Conservation (phyloP, 1,140 invertebrate genomes). For the Zaprionus vittiger region DNA sequence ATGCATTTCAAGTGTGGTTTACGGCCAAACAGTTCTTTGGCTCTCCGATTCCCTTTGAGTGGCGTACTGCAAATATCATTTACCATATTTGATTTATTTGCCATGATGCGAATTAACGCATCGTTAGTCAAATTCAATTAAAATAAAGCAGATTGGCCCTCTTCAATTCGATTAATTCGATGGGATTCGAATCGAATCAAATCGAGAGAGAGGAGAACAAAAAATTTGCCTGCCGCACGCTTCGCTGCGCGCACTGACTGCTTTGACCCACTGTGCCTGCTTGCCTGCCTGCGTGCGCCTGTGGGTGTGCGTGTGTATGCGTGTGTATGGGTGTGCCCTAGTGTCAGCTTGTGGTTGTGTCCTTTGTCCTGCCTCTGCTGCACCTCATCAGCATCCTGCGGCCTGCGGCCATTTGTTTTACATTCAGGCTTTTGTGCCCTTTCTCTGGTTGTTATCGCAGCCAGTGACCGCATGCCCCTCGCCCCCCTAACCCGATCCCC, state of each 20-base stretch:
- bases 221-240: slow-evolving; percentile 3
- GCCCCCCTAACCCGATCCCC: background rate
- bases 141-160: slow-evolving; percentile 18
- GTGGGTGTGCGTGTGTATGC: slow-evolving; percentile 1
- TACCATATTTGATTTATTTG: background rate
- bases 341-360: slow-evolving; percentile 10
- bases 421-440: slow-evolving; percentile 40
- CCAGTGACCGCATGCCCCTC: slow-evolving; percentile 16
- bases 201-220: background rate
- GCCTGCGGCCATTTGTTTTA: slow-evolving; percentile 49
- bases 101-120: background rate
- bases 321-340: slow-evolving; percentile 25
- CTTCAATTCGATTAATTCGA: slow-evolving; percentile 10
- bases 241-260: background rate
- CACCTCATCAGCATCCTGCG: slow-evolving; percentile 46
- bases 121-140: slow-evolving; percentile 10
- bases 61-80: background rate
- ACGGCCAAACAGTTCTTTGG: too few species aligned
- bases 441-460: slow-evolving; percentile 28
- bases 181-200: background rate
- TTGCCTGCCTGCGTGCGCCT: background rate
- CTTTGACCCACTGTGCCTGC: slow-evolving; percentile 11
- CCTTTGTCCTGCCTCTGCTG: slow-evolving; percentile 22
- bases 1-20: too few species aligned
- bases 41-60: too few species aligned